Conservation (phyloP, 1,140 invertebrate species). For the Protaetia brevitarsis region DNA sequence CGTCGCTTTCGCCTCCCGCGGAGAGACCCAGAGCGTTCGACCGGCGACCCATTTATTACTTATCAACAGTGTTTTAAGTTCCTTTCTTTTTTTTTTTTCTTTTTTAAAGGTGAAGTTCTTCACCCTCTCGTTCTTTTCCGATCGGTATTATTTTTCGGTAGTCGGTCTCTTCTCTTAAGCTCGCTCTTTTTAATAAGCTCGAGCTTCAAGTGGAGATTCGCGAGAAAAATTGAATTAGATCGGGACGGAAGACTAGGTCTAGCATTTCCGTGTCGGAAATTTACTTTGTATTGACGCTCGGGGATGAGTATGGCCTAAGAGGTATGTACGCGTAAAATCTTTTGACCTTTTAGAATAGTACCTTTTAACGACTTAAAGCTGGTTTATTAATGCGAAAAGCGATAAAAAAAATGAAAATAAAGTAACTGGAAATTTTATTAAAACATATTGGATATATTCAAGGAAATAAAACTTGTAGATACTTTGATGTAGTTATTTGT, state of each 20-base stretch:
- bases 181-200: background rate
- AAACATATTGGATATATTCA: no score
- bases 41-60: slow-evolving; percentile 40
- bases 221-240: slow-evolving; percentile 10
- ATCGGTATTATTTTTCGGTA: background rate
- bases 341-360: background rate
- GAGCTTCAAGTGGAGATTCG: background rate
- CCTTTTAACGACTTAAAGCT: no score
- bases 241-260: background rate
- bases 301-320: no score
- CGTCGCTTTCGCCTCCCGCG: slow-evolving; percentile 4
- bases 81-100: slow-evolving; percentile 17
- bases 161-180: background rate
- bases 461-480: no score
- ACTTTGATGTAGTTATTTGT: no score
- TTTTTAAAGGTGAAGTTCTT: background rate
- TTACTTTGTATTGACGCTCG: background rate
- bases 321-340: no score
- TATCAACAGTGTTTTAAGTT: slow-evolving; percentile 25
- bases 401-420: no score
- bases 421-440: no score
- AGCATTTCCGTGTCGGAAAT: background rate
- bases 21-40: slow-evolving; percentile 12
- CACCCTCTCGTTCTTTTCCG: background rate
- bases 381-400: no score